Evolutionary conservation across 2,797 vertebrate genomes (phyloP), one percentile per base, ranked within the genome.

Genomic region (Falco peregrinus): DNA sequence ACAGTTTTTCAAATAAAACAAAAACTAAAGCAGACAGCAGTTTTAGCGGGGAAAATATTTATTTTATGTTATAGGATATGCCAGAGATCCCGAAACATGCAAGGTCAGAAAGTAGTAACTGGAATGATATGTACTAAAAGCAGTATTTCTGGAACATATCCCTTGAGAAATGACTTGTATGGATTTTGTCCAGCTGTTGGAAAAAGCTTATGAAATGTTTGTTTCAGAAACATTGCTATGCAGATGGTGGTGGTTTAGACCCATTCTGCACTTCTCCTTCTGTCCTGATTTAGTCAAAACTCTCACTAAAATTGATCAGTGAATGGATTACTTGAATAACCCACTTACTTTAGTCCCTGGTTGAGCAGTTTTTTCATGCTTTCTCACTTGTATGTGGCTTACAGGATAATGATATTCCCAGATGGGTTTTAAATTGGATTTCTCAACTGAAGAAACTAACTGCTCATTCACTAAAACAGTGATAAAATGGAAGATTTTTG

Each of bases 1-100:
- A 88, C 70, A 88, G 53, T 87, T 96, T 95, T 94, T 82, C 63
- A 95, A 96, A 96, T 95, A 95, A 97, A 95, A 69, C 39, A 81
- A 35, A 35, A 35, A 7, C 53, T 85, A 92, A 94, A 95, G 31
- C 93, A 96, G 93, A 80, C 81, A 89, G 67, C 22, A 71, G 76
- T 45, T 90, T 95, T 68, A 94, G 53, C 70, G 60, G 24, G 12
- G 33, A 80, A 96, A 94, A 94, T 95, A 94, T 89, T 92, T 79
- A 68, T 85, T 90, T 96, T 89, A 89, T 91, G 56, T 78, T 79
- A 85, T 89, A 92, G 73, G 78, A 89, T 77, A 93, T 84, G 48
- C 60, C 86, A 95, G 92, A 89, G 64, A 96, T 94, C 60, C 39
- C 0, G 0, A 89, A 94, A 86, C 92, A 95, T 63, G 63, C 79